These are phyloP conservation scores for Saccostrea cuccullata DNA, from an alignment of 1,140 invertebrate species.

Conservation along the genomic window DNA sequence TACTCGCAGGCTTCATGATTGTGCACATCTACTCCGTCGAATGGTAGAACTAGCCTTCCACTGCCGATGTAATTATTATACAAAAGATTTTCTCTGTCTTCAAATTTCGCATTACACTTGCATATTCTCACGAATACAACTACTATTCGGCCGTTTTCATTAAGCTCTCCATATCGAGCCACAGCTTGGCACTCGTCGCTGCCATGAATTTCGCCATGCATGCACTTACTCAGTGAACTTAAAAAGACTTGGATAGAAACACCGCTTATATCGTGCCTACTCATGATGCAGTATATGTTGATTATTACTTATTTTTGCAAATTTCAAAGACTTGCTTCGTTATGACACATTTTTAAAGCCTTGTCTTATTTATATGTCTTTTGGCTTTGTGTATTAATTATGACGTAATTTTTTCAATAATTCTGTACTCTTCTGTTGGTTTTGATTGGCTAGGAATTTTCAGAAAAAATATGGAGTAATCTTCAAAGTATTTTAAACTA, in stretches of 20 bases:
- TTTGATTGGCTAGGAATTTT: too few relatives aligned
- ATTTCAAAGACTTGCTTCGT: too few relatives aligned
- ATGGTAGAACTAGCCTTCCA: background rate
- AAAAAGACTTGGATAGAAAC: background rate
- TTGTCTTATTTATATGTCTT: too few relatives aligned
- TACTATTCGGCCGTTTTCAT: conserved; percentile 24
- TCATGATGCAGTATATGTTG: background rate
- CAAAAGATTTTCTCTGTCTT: background rate
- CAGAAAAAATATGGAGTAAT: too few relatives aligned
- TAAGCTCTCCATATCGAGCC: background rate
- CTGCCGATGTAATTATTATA: too few relatives aligned
- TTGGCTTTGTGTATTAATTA: too few relatives aligned
- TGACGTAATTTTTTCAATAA: too few relatives aligned
- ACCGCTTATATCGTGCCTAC: background rate
- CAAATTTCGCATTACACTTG: background rate
- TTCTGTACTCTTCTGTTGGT: too few relatives aligned
- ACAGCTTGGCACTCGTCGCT: background rate
- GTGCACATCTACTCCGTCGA: conserved; percentile 8
- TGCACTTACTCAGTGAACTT: conserved; percentile 8
- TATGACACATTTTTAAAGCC: too few relatives aligned
- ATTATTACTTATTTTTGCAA: too few relatives aligned
- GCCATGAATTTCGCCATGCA: background rate
- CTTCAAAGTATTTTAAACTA: too few relatives aligned
- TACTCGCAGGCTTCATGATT: background rate
- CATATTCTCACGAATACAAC: background rate